These are phyloP conservation scores for Frankliniella fusca DNA, from an alignment of 2,888 invertebrate species.

Conservation along the genomic window DNA sequence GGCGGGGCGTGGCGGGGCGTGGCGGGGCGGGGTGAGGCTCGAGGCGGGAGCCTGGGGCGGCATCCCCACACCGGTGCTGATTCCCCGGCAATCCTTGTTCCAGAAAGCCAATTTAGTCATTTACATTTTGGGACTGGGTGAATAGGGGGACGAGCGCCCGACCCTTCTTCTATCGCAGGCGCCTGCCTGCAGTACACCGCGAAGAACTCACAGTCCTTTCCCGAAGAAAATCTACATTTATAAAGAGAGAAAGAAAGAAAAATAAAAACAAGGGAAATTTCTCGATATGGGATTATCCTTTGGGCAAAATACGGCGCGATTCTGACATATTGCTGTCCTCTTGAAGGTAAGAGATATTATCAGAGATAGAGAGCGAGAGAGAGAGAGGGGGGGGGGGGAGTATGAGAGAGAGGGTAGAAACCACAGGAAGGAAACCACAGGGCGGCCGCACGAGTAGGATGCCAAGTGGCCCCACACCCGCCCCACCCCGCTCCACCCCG, in stretches of 20 bases:
- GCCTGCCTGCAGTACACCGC: no score
- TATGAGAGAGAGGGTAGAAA: neutral
- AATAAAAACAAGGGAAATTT: no score
- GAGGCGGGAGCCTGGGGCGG: neutral
- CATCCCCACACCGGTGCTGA: neutral
- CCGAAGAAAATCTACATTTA: no score
- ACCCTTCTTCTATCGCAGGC: no score
- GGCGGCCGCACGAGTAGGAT: no score
- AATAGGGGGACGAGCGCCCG: neutral
- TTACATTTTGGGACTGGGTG: constrained; percentile 1
- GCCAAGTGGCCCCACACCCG: neutral
- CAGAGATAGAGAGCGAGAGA: neutral
- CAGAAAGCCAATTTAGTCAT: constrained; percentile 19
- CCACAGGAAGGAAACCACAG: no score
- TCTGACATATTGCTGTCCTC: no score
- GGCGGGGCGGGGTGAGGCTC: neutral
- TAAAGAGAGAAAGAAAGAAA: no score
- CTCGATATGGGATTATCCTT: no score
- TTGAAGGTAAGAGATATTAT: neutral
- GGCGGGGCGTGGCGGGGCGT: constrained; percentile 6
- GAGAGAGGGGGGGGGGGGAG: neutral
- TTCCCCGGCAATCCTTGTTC: constrained; percentile 20
- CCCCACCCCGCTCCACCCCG: no score
- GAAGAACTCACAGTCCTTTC: no score
- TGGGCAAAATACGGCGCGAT: no score